Evolutionary conservation across 2,888 invertebrate species (phyloP), one percentile per base, ranked within the genome.

Genomic region (Patella pellucida): DNA sequence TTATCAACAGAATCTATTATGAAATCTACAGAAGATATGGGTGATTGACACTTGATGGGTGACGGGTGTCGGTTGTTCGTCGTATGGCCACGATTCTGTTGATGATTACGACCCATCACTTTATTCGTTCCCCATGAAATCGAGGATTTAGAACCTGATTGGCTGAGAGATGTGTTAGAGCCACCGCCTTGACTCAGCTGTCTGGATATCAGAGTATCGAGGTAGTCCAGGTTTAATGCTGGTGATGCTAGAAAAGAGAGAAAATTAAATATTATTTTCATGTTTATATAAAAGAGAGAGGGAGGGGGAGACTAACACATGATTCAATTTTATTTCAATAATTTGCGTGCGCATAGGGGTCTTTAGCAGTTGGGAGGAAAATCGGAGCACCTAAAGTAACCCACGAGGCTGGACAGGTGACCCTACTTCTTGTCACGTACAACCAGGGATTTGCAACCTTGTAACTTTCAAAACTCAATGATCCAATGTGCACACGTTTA

Each of bases 181-280:
- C 83, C 82, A 72, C 85, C 83, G 67, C n/a, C n/a, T n/a, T 82
- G 82, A 73, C 86, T 87, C 67, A 82, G 80, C 69, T 84, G 83
- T 52, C 82, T 83, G 9, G 85, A 83, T 52, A 84, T 81, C 71
- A 87, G 80, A 9, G 81, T 82, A 75, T 87, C 87, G 68, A 89
- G 82, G 78, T 84, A 86, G 79, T 88, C 87, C 81, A 88, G 85
- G 76, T 86, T 86, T 67, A 88, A 75, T 12, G 83, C 81, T 62
- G 85, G 78, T 27, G 79, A 80, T 16, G 83, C 82, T 81, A 82
- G 54, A 79, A 81, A 15, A 72, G 69, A 62, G 31, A 15, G 19
- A 51, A 31, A 68, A 41, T 14, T 70, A 51, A 52, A 71, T 23
- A n/a, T 3, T 3, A 56, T 56, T 27, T 56, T 51, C 9, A 1